These are phyloP conservation scores for Andricus grossulariae DNA, from an alignment of 1,140 invertebrate genomes.

Conservation along the genomic window DNA sequence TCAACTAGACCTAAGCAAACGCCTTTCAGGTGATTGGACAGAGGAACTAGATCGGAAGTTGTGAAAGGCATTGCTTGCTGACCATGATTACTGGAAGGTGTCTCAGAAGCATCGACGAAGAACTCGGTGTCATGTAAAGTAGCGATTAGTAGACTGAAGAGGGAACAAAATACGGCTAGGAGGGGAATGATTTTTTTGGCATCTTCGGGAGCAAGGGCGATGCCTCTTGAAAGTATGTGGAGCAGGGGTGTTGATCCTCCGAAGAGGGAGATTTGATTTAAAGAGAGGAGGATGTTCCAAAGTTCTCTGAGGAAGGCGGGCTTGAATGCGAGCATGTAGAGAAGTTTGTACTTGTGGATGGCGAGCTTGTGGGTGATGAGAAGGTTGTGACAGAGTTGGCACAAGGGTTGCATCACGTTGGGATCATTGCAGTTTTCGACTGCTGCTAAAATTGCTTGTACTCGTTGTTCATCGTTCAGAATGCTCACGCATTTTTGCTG, in stretches of 20 bases:
- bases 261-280: constrained; percentile 79
- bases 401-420: constrained; percentile 80
- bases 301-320: constrained; percentile 87
- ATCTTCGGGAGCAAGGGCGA: constrained; percentile 81
- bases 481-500: constrained; percentile 78
- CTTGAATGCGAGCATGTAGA: constrained; percentile 92
- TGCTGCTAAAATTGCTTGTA: constrained; percentile 79
- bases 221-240: constrained; percentile 82
- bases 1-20: constrained; percentile 93
- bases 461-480: constrained; percentile 81
- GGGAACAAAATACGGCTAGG: constrained; percentile 89
- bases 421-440: constrained; percentile 79
- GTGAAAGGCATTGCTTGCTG: constrained; percentile 80
- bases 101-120: constrained; percentile 68
- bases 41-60: constrained; percentile 79
- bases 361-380: constrained; percentile 85
- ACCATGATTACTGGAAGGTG: constrained; percentile 41
- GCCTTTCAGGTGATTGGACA: constrained; percentile 84
- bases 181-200: constrained; percentile 85
- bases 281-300: constrained; percentile 81
- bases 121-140: constrained; percentile 95
- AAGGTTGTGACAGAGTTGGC: constrained; percentile 86
- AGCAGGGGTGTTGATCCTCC: constrained; percentile 82
- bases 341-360: constrained; percentile 87
- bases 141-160: constrained; percentile 88